Conservation (phyloP, 2,888 invertebrate species). For the Aleiodes testaceus region DNA sequence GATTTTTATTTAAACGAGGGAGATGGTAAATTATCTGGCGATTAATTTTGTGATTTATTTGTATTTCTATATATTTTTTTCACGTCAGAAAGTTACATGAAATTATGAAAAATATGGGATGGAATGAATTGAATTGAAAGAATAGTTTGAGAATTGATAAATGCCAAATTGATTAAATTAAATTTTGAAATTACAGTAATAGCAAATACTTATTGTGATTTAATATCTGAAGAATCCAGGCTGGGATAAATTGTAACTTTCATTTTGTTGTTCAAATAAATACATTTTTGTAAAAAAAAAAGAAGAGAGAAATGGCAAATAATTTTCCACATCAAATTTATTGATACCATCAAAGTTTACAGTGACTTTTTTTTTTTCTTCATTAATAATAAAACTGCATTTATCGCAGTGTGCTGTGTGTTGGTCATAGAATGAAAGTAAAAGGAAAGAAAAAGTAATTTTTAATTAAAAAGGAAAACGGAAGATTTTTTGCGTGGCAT, state of each 20-base stretch:
- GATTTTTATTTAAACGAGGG: slow-evolving; percentile 23
- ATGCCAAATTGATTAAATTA: background rate
- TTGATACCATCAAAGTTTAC: slow-evolving; percentile 66
- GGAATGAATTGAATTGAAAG: background rate
- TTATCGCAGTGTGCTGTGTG: slow-evolving; percentile 62
- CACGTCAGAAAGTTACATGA: slow-evolving; percentile 38
- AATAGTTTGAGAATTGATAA: slow-evolving; percentile 1
- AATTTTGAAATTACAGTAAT: slow-evolving; percentile 39
- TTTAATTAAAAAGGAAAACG: slow-evolving; percentile 40
- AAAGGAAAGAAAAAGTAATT: slow-evolving; percentile 43
- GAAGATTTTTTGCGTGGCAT: slow-evolving; percentile 32
- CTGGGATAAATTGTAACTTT: slow-evolving; percentile 57
- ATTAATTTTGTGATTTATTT: slow-evolving; percentile 34
- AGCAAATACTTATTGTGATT: slow-evolving; percentile 12
- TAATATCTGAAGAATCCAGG: background rate
- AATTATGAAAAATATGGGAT: slow-evolving; percentile 21
- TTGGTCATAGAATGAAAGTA: slow-evolving; percentile 39
- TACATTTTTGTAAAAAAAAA: slow-evolving; percentile 56
- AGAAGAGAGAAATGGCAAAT: slow-evolving; percentile 24
- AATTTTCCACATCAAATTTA: slow-evolving; percentile 65
- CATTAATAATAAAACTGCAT: slow-evolving; percentile 63
- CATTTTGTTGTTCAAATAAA: slow-evolving; percentile 64
- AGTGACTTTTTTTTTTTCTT: slow-evolving; percentile 60
- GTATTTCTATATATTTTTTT: slow-evolving; percentile 29
- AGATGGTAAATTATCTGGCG: slow-evolving; percentile 26